These are phyloP conservation scores for Antechinus stuartii DNA, from an alignment of 2,113 vertebrate species.

Conservation along the genomic window DNA sequence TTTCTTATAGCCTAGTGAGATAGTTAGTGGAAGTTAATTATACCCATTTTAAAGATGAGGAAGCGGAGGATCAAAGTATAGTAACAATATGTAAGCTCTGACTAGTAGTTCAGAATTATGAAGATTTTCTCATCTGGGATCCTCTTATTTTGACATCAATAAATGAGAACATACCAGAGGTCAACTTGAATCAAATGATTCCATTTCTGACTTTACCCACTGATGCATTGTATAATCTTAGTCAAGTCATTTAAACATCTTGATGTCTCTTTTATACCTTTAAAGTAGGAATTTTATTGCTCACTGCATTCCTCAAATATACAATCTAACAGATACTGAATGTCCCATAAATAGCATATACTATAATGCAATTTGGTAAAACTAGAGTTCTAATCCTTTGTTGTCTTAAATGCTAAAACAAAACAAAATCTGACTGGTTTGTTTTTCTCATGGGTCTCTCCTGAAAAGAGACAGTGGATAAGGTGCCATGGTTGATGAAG, in stretches of 20 bases:
- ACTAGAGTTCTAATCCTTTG: constrained; percentile 22
- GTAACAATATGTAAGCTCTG: neutral
- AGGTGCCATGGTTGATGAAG: neutral
- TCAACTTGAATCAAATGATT: neutral
- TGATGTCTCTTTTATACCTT: neutral
- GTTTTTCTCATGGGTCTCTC: neutral
- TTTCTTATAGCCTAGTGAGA: neutral
- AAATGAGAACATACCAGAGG: neutral
- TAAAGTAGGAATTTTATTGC: neutral
- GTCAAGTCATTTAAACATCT: constrained; percentile 26
- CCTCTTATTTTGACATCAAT: neutral
- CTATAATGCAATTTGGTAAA: neutral
- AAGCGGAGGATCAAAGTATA: neutral
- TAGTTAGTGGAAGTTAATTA: neutral
- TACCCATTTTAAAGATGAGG: neutral
- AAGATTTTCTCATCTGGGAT: neutral
- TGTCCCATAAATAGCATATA: neutral
- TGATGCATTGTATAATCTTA: neutral
- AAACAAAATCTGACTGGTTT: constrained; percentile 33
- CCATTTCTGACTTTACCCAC: neutral
- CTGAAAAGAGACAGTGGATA: neutral
- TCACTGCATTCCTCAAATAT: constrained; percentile 32
- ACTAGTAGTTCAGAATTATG: neutral
- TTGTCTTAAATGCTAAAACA: constrained; percentile 74
- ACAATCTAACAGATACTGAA: neutral